Evolutionary conservation across 2,113 vertebrate genomes (phyloP), one percentile per base, ranked within the genome.

Genomic region (Sinocyclocheilus anshuiensis): DNA sequence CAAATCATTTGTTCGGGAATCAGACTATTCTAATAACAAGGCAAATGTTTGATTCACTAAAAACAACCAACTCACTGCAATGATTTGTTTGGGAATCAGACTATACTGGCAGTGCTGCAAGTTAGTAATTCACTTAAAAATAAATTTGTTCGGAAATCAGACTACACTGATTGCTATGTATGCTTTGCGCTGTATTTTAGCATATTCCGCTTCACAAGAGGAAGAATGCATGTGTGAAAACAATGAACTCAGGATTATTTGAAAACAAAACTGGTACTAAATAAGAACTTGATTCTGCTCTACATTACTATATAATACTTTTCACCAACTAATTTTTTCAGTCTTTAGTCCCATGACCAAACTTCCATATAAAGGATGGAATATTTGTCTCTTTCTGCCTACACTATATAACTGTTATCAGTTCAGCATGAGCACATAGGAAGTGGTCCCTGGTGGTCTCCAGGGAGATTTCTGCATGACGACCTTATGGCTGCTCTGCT

Each of bases 401-500:
- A n/a, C 7, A 42, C 39, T 42, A n/a, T 67, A 53, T 9, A 45
- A 75, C 42, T 22, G 26, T 63, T 80, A 29, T 22, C 4, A 33
- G 45, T 57, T 75, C 50, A 77, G 29, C 13, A 22, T 55, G 18
- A 26, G 50, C 48, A 72, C 80, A 45, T 12, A 39, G 61, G 24
- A 61, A 77, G 81, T 16, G 16, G 50, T 29, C 45, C 33, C 65
- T 55, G 15, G 63, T 78, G 63, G 72, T 69, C 61, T 53, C 45
- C 15, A 4, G n/a, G 53, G 76, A 50, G 63, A 71, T 89, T 90
- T 79, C 83, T 71, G 11, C 42, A 48, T 53, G 15, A 39, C 22
- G 75, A 83, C 74, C 16, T 72, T 86, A 63, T 33, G 87, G 69
- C 69, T 74, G 50, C 45, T 53, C 81, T 55, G 24, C 81, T 53